Conservation (phyloP, 2,113 vertebrate genomes). For the Zootoca vivipara region DNA sequence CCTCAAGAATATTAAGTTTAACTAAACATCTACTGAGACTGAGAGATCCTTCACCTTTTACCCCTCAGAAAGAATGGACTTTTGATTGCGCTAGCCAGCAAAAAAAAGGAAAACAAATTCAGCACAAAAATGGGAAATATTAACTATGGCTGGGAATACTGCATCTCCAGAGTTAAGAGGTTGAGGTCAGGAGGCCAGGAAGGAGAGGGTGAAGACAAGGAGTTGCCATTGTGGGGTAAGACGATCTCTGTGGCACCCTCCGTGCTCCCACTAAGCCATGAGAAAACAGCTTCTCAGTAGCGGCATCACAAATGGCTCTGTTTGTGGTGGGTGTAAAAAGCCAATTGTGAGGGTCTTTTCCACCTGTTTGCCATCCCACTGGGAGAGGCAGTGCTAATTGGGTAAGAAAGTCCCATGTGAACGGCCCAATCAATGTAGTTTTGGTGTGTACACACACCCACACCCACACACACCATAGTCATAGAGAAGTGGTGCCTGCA, state of each 20-base stretch:
- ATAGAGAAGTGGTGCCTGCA: not conserved
- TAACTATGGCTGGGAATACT: conserved; percentile 4
- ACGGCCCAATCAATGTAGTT: not conserved
- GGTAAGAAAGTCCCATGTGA: not conserved
- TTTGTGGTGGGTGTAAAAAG: not conserved
- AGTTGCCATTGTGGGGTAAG: accelerated
- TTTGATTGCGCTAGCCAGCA: not conserved
- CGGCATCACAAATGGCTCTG: not conserved
- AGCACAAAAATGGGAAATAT: not conserved
- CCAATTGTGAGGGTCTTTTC: not conserved
- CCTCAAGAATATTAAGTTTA: not conserved
- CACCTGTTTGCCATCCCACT: not conserved
- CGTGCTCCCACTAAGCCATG: not conserved
- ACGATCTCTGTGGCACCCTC: not conserved
- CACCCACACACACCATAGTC: not conserved
- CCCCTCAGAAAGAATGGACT: conserved; percentile 2
- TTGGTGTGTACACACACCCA: not conserved
- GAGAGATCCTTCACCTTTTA: conserved; percentile 16
- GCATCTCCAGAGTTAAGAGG: not conserved
- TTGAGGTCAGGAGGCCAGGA: not conserved
- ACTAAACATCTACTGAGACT: conserved; percentile 38
- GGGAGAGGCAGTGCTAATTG: not conserved
- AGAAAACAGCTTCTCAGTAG: too few relatives aligned
- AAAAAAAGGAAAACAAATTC: conserved; percentile 7
- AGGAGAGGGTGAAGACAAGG: not conserved